These are phyloP conservation scores for Leptinotarsa peninsularis DNA, from an alignment of 2,888 invertebrate species.

Conservation along the genomic window DNA sequence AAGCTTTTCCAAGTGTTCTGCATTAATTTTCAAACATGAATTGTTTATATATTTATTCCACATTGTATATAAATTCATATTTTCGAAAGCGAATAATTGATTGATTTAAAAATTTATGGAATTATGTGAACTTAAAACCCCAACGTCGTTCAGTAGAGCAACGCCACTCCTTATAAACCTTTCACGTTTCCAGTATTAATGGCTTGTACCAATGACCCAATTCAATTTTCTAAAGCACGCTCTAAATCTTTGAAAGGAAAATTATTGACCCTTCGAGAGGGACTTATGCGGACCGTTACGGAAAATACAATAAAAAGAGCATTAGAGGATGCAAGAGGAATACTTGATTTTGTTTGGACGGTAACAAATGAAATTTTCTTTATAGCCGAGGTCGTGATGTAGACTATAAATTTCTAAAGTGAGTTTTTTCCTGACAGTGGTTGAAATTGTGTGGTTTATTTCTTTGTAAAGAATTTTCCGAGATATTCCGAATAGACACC, in stretches of 20 bases:
- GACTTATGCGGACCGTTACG: constrained; percentile 7
- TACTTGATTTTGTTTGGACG: constrained; percentile 6
- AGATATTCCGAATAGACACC: too few species aligned
- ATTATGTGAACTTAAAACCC: background rate
- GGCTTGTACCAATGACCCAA: constrained; percentile 8
- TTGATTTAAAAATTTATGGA: background rate
- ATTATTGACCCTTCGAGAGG: constrained; percentile 11
- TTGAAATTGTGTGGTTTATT: background rate
- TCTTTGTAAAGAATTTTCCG: too few species aligned
- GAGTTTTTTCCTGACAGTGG: background rate
- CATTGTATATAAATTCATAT: too few species aligned
- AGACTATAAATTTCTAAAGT: background rate
- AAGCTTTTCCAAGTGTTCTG: too few species aligned
- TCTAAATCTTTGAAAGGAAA: constrained; percentile 10
- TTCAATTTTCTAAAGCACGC: constrained; percentile 19
- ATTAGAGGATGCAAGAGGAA: constrained; percentile 6
- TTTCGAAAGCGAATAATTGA: too few species aligned
- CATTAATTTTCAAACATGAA: too few species aligned
- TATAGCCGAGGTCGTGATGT: background rate
- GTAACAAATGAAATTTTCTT: constrained; percentile 4
- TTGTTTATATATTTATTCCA: too few species aligned
- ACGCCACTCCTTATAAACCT: background rate
- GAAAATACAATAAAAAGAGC: constrained; percentile 12
- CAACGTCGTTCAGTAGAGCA: too few species aligned
- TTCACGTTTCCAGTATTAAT: constrained; percentile 3